Evolutionary conservation across 2,797 vertebrate genomes (phyloP), one percentile per base, ranked within the genome.

Genomic region (Hypotaenidia philippensis): DNA sequence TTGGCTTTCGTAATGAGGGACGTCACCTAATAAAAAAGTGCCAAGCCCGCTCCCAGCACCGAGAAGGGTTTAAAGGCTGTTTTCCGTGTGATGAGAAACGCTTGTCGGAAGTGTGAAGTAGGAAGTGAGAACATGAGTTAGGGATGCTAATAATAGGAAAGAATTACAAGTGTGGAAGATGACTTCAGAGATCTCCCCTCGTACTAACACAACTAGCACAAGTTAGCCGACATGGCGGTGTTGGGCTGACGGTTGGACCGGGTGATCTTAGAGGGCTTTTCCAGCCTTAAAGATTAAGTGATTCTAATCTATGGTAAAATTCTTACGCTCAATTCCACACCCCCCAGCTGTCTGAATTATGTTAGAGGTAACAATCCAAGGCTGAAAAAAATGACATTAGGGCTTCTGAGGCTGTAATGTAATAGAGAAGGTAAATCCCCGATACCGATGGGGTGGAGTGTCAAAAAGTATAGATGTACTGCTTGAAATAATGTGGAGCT

Each of bases 1-100:
- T 20, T 23, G 44, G 11, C 11, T 47, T 47, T 52, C 31, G 3
- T 1, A 49, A 38, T 3, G 47, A 44, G 29, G 38, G 7, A 11
- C 16, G 2, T 19, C 3, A 1, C 36, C 14, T 6, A 5, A 8
- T 12, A 11, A 44, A 52, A 31, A 47, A 32, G 40, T 32, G 1
- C 25, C 25, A 4, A 38, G 23, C 21, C 32, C 21, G 36, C 36
- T 8, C 44, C 5, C 13, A 10, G 19, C 17, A 0, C 45, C 9
- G 11, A 3, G 36, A 5, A 9, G 64, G 34, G 27, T 47, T 13
- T 14, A 4, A 13, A 19, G 59, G 57, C 25, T 9, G 32, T 69
- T 63, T 23, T 57, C n/a, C 12, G 1, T 49, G 65, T 6, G 15
- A 4, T 16, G 41, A 13, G 61, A 55, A 66, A 45, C 4, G 11